Percentiles rank a stretch among this genome's conserved stretches.
These are phyloP conservation scores for Diadegma fenestrale DNA, from an alignment of 2,888 invertebrate genomes.

Conservation along the genomic window DNA sequence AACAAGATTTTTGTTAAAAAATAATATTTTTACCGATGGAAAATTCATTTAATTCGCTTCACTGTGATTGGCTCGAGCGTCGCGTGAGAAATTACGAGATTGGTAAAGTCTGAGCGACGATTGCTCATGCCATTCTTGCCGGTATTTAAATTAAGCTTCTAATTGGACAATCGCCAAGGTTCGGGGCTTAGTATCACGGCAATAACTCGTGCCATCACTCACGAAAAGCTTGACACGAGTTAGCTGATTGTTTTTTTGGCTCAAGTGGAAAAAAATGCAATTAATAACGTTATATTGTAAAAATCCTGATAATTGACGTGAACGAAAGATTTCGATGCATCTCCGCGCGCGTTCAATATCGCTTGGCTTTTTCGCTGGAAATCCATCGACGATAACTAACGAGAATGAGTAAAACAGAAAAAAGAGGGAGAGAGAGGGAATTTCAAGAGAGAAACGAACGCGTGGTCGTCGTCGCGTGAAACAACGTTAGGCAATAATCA, in stretches of 20 bases:
- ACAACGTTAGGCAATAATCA: conserved; percentile 79
- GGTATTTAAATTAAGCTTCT: conserved; percentile 43
- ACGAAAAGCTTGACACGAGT: conserved; percentile 23
- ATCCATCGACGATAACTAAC: conserved; percentile 26
- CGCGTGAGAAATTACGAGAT: conserved; percentile 2
- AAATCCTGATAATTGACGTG: conserved; percentile 40
- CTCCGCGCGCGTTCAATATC: conserved; percentile 6
- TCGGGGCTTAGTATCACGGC: conserved; percentile 38
- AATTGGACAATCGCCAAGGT: conserved; percentile 58
- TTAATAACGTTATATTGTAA: conserved; percentile 21
- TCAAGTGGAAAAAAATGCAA: conserved; percentile 4
- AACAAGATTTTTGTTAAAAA: background rate
- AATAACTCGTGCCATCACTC: conserved; percentile 47
- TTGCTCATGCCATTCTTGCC: background rate
- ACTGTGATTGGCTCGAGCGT: background rate
- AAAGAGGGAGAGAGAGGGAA: conserved; percentile 30
- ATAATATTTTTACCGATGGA: background rate
- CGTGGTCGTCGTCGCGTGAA: conserved; percentile 72
- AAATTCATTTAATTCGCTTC: background rate
- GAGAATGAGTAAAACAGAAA: conserved; percentile 30
- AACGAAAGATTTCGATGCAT: conserved; percentile 3
- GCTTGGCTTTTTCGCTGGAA: conserved; percentile 30
- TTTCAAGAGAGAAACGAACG: conserved; percentile 35
- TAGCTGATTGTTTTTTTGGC: conserved; percentile 1
- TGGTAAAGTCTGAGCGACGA: background rate